Evolutionary conservation across 53 echinoderm and acorn worm genomes (phyloP).

Genomic region (Echinarachnius parma): DNA sequence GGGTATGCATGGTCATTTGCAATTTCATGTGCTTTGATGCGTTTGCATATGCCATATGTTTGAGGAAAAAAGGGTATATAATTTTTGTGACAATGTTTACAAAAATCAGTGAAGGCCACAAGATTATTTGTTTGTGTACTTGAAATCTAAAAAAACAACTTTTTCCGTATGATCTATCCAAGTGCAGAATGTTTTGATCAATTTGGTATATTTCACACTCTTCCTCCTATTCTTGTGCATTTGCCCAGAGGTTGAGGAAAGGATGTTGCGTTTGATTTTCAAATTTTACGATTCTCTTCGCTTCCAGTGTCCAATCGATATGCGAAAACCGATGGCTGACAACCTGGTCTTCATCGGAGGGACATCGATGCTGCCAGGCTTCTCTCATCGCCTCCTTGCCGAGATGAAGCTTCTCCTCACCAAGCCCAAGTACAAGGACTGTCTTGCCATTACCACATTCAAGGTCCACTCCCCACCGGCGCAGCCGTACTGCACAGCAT

Average conservation of each 20-base stretch:
- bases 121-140: too few species aligned
- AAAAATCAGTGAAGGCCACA: too few species aligned
- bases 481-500: slow-evolving; percentile 90
- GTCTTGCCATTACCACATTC: slow-evolving; percentile 63
- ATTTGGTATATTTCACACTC: not conserved
- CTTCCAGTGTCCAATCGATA: slow-evolving; percentile 81
- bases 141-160: too few species aligned
- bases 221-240: not conserved
- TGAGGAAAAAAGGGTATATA: too few species aligned
- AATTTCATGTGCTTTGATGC: too few species aligned
- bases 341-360: slow-evolving; percentile 83
- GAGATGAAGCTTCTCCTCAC: slow-evolving; percentile 67
- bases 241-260: not conserved
- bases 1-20: too few species aligned
- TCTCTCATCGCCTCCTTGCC: slow-evolving; percentile 72
- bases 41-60: too few species aligned
- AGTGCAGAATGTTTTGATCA: not conserved
- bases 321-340: slow-evolving; percentile 62
- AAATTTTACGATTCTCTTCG: too few species aligned
- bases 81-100: too few species aligned
- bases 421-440: slow-evolving; percentile 77
- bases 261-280: not conserved
- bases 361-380: slow-evolving; percentile 75
- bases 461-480: slow-evolving; percentile 85
- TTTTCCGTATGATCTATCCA: too few species aligned